Base-by-base conservation (phyloP, 2,888 invertebrate species). In the Allacma fusca region DNA sequence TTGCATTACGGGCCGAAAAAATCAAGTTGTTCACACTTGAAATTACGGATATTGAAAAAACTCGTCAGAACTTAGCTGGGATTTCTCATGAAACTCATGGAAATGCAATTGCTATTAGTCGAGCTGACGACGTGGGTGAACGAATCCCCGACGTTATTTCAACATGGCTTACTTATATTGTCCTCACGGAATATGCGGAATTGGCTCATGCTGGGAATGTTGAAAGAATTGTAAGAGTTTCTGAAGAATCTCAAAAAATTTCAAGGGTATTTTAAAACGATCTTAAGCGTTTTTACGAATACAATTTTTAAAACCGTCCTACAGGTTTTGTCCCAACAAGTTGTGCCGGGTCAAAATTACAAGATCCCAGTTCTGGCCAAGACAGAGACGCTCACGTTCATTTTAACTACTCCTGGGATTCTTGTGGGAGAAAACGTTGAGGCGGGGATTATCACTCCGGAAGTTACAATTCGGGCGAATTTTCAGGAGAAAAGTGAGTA, bases 11-110 rank as follows among this genome's bases (percentile, higher is more conserved):
- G 21, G 23, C 4, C 13, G 23, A 68, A 23, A 68, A 68, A 5
- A 68, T 73, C 19, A 62, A 57, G 16, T n/a, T 71, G 13, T 71
- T 44, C 24, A 43, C 71, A 19, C 21, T 71, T 28, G 71, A 71
- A 26, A 43, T 71, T 5, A 21, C 57, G 1, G 71, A 40, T 13
- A 9, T 19, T 19, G 50, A 50, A n/a, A 1, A 24, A 24, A 9
- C 13, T 23, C 44, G 44, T 16, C 24, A 57, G 0, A 57, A 71
- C 26, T 57, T 71, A 19, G 29, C 9, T 9, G 9, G 50, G n/a
- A 12, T 71, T 4, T 50, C 71, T 0, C 0, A 1, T 2, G 71
- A 13, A 9, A 50, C 50, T 16, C 19, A 23, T 1, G 71, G 71
- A 7, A 21, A 50, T 4, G 16, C 24, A 43, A 26, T 44, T 44